Evolutionary conservation across 2,113 vertebrate species (phyloP).

Genomic region (Alaudala cheleensis): DNA sequence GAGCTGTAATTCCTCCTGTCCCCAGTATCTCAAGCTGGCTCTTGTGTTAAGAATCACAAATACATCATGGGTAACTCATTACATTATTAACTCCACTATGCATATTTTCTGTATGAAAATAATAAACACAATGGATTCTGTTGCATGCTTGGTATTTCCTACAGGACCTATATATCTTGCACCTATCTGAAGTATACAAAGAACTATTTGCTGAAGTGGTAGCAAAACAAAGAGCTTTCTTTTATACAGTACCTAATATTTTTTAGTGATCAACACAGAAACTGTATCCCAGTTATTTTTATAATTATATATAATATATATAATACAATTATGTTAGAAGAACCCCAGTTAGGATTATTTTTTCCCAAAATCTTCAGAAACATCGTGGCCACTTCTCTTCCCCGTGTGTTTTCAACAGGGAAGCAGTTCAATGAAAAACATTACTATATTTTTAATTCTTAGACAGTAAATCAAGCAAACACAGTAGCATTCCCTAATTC

Average conservation of each 20-base stretch:
- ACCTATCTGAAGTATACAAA: rapidly evolving
- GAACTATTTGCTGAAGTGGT: not conserved
- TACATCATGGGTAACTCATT: not conserved
- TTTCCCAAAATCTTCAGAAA: not conserved
- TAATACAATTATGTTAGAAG: too few relatives aligned
- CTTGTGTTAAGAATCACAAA: not conserved
- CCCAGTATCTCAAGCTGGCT: not conserved
- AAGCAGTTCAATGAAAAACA: not conserved
- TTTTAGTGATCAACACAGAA: not conserved
- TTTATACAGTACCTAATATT: not conserved
- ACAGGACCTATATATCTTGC: rapidly evolving
- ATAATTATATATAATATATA: not conserved
- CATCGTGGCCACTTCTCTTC: not conserved
- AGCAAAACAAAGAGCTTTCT: not conserved
- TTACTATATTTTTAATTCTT: not conserved
- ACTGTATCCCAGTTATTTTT: not conserved
- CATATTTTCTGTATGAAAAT: not conserved
- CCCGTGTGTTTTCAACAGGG: not conserved
- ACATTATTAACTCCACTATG: not conserved
- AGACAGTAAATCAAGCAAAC: not conserved
- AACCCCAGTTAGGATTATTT: not conserved
- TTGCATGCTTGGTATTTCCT: not conserved
- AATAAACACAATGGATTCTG: not conserved
- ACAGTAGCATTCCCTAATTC: not conserved
- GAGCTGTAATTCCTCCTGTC: not conserved